Conservation (phyloP, 2,113 vertebrate species). For the Talpa occidentalis region DNA sequence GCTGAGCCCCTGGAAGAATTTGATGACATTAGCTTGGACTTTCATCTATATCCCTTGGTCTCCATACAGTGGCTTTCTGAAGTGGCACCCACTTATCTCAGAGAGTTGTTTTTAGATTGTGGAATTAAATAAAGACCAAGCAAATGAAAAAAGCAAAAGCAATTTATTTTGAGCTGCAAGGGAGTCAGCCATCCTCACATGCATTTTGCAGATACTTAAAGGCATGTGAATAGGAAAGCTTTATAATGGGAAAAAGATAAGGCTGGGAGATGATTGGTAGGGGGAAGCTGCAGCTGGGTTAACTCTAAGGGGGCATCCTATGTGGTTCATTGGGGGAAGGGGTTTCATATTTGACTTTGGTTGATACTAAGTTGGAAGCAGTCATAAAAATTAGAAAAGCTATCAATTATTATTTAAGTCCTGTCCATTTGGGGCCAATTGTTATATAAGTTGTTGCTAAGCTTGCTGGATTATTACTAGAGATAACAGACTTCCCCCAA, state of each 20-base stretch:
- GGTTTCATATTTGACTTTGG: background rate
- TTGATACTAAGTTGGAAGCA: background rate
- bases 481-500: background rate
- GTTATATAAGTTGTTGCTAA: background rate
- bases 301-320: background rate
- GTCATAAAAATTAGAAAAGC: background rate
- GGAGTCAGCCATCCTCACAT: background rate
- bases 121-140: background rate
- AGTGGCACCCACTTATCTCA: background rate
- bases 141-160: background rate
- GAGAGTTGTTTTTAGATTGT: background rate
- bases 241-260: background rate
- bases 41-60: background rate
- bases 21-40: background rate
- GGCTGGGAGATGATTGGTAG: background rate
- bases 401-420: background rate
- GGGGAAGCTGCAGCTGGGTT: background rate
- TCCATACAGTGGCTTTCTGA: background rate
- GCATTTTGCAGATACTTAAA: background rate
- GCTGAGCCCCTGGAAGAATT: background rate
- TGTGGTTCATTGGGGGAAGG: background rate
- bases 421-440: background rate
- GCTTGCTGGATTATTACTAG: background rate
- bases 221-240: background rate
- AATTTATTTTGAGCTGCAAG: background rate